Percentiles rank a stretch among this genome's conserved stretches.
phyloP scores from a whole-genome alignment of 2,888 invertebrate genomes.

The Nomada goodeniana region DNA sequence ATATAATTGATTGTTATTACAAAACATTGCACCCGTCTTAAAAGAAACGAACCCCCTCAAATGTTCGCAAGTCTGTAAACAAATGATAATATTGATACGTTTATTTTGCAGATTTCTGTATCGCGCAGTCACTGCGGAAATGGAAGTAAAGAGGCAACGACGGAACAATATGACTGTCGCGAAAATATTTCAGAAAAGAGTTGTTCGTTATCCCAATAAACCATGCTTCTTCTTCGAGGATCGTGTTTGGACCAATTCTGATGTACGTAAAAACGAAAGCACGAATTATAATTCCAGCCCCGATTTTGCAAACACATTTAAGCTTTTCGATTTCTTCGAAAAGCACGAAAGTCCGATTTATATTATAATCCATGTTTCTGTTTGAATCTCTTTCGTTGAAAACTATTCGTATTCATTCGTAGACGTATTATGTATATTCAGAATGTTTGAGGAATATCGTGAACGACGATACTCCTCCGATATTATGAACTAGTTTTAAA shows the following conservation, averaged over 20 bases:
- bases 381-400: background rate
- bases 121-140: constrained; percentile 86
- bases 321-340: background rate
- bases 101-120: constrained; percentile 85
- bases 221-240: constrained; percentile 89
- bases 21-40: too few relatives aligned
- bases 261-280: constrained; percentile 84
- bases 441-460: background rate
- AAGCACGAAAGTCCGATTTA: background rate
- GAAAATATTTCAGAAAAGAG: constrained; percentile 87
- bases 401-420: background rate
- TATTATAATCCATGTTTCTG: background rate
- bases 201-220: constrained; percentile 87
- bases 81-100: background rate
- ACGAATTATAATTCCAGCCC: too few relatives aligned
- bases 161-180: constrained; percentile 87
- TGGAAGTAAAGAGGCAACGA: constrained; percentile 85
- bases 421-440: background rate
- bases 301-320: too few relatives aligned
- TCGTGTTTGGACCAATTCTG: constrained; percentile 88
- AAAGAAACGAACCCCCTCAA: too few relatives aligned
- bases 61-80: too few relatives aligned
- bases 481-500: background rate
- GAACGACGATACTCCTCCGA: too few relatives aligned
- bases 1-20: too few relatives aligned